These are phyloP conservation scores for Labia minor DNA, from an alignment of 2,888 invertebrate species.

Conservation along the genomic window DNA sequence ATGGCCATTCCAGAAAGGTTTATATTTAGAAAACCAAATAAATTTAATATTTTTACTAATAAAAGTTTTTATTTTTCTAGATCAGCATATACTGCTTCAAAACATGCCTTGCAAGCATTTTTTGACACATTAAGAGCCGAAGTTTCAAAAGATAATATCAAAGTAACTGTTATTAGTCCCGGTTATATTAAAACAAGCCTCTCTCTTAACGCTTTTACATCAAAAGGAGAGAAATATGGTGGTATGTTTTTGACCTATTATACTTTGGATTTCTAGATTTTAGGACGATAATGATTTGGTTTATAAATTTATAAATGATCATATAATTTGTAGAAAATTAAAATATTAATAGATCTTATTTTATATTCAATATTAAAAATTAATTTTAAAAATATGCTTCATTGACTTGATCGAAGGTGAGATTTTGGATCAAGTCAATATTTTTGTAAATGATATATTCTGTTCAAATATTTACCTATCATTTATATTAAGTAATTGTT, in stretches of 20 bases:
- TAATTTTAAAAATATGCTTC: too few species aligned
- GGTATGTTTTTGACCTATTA: conserved; percentile 47
- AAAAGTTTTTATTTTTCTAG: too few species aligned
- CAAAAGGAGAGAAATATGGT: conserved; percentile 66
- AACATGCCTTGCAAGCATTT: conserved; percentile 91
- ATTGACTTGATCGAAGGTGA: too few species aligned
- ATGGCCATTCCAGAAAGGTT: conserved; percentile 71
- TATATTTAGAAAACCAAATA: conserved; percentile 13
- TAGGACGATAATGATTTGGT: neutral
- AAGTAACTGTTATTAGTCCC: conserved; percentile 82
- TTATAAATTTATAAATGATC: conserved; percentile 13
- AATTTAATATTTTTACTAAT: too few species aligned
- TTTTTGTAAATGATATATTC: too few species aligned
- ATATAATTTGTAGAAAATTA: conserved; percentile 16
- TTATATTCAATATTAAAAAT: too few species aligned
- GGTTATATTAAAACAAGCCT: conserved; percentile 83
- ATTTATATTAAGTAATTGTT: too few species aligned
- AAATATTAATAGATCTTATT: conserved; percentile 15
- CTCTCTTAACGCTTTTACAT: conserved; percentile 83
- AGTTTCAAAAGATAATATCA: conserved; percentile 59
- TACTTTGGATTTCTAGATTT: neutral
- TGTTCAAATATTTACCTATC: too few species aligned
- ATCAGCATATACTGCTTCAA: conserved; percentile 82
- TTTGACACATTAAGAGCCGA: conserved; percentile 84
- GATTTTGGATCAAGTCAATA: too few species aligned